phyloP scores from a whole-genome alignment of 1,140 invertebrate species.

The Homarus americanus region DNA sequence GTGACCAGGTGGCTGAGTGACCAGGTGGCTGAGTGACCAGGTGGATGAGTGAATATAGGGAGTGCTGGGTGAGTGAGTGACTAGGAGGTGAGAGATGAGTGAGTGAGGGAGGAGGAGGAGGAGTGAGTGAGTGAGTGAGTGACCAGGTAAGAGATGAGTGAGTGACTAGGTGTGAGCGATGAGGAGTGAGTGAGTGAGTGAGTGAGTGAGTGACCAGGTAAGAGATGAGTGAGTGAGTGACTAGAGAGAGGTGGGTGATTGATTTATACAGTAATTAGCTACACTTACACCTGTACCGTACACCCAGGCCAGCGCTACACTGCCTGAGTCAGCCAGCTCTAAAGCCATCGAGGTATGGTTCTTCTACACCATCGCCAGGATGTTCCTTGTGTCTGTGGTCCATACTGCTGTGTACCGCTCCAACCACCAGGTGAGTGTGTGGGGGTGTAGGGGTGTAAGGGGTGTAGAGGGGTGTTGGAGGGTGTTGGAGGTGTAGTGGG shows the following conservation, averaged over 20 bases:
- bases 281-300: no score
- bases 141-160: no score
- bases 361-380: conserved; percentile 56
- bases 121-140: no score
- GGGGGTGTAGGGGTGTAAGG: background rate
- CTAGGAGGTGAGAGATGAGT: no score
- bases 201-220: background rate
- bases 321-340: conserved; percentile 43
- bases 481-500: background rate
- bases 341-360: conserved; percentile 64
- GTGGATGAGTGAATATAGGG: no score
- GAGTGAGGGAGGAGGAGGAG: background rate
- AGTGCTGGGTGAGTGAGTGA: no score
- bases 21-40: no score
- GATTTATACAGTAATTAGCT: no score
- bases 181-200: background rate
- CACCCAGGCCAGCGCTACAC: conserved; percentile 49
- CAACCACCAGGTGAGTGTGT: background rate
- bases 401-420: conserved; percentile 54
- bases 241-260: background rate
- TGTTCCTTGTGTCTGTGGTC: conserved; percentile 54
- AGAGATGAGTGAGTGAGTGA: background rate
- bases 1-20: no score
- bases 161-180: no score
- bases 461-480: background rate